A percentile compares a stretch with the other conserved stretches of the same genome.
Conservation (phyloP, 2,113 vertebrate species). For the Neolamprologus falcicula region DNA sequence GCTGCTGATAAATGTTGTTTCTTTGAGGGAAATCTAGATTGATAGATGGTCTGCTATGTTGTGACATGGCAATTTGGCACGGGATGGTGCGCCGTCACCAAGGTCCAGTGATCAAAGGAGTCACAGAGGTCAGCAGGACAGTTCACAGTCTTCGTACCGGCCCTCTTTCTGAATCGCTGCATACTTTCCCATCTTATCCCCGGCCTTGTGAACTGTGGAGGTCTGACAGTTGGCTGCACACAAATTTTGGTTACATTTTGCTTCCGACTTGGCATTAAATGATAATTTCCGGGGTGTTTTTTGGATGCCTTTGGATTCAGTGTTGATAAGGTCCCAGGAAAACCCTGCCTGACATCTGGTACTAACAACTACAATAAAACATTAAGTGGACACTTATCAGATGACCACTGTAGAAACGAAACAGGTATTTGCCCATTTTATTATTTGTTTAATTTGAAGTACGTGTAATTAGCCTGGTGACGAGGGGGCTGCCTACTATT, state of each 20-base stretch:
- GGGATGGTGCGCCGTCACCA: slow-evolving; percentile 35
- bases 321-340: not conserved
- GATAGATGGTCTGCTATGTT: slow-evolving; percentile 41
- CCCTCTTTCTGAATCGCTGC: not conserved
- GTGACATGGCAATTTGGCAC: slow-evolving; percentile 42
- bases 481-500: not conserved
- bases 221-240: not conserved
- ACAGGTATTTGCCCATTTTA: not conserved
- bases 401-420: not conserved
- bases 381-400: not conserved
- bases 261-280: not conserved
- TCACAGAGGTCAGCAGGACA: slow-evolving; percentile 37
- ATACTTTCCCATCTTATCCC: not conserved
- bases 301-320: not conserved
- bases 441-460: not conserved
- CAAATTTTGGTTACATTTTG: not conserved
- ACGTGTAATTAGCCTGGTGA: not conserved
- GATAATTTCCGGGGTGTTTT: accelerated
- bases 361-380: not conserved
- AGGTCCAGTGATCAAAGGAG: slow-evolving; percentile 59
- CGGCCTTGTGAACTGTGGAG: not conserved
- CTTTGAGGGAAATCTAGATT: slow-evolving; percentile 2
- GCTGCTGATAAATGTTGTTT: not conserved
- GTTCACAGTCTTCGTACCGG: not conserved
- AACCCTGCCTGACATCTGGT: not conserved